These are phyloP conservation scores for Coendou prehensilis DNA, from an alignment of 2,797 vertebrate genomes.

Conservation along the genomic window DNA sequence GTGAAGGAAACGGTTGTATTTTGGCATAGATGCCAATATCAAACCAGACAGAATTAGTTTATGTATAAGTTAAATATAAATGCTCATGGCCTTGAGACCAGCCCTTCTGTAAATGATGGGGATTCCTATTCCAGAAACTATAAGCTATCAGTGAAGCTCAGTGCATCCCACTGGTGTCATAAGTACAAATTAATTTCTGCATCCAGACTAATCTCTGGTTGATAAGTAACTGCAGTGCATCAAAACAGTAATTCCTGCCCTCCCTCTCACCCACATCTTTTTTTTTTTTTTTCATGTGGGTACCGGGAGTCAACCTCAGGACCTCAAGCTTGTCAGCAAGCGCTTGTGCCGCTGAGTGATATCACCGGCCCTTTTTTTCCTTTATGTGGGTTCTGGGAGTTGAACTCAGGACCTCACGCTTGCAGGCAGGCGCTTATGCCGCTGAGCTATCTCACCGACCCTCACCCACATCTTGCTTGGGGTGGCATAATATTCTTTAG, in stretches of 20 bases:
- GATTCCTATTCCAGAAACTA: background rate
- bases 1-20: background rate
- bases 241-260: background rate
- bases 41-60: background rate
- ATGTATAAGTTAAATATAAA: background rate
- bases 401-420: too few relatives aligned
- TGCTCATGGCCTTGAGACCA: background rate
- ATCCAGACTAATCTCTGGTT: background rate
- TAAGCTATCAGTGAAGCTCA: background rate
- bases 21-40: slow-evolving; percentile 9
- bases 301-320: too few relatives aligned
- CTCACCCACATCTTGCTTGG: background rate
- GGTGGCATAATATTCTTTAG: slow-evolving; percentile 15
- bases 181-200: background rate
- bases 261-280: background rate
- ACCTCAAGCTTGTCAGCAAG: too few relatives aligned
- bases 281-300: too few relatives aligned
- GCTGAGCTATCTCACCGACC: too few relatives aligned
- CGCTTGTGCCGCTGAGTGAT: too few relatives aligned
- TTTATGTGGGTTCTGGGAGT: too few relatives aligned
- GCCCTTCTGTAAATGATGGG: background rate
- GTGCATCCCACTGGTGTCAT: background rate
- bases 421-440: too few relatives aligned
- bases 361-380: too few relatives aligned
- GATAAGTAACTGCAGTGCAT: background rate